A percentile compares a stretch with the other conserved stretches of the same genome.
Evolutionary conservation across 2,797 vertebrate species (phyloP).

Genomic region (Gadopsis marmoratus): DNA sequence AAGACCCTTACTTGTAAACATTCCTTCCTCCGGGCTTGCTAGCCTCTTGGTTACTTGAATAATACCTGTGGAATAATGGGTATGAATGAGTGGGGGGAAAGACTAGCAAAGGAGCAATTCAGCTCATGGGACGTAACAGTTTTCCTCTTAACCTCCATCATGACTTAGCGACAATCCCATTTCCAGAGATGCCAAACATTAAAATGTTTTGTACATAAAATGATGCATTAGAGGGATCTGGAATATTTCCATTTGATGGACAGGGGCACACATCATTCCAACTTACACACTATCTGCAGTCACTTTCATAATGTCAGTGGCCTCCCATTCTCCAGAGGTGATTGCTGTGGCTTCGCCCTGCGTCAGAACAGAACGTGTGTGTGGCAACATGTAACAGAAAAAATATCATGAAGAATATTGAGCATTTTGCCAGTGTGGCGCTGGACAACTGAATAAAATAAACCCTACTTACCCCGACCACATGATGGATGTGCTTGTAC

Average conservation of each 20-base stretch:
- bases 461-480: slow-evolving; percentile 77
- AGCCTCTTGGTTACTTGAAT: slow-evolving; percentile 89
- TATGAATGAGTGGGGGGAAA: not conserved
- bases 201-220: not conserved
- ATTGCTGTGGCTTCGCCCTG: slow-evolving; percentile 82
- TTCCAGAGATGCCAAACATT: not conserved
- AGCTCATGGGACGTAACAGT: not conserved
- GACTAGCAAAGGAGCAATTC: not conserved
- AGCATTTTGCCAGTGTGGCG: not conserved
- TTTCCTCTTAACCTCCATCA: not conserved
- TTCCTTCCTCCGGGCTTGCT: slow-evolving; percentile 91
- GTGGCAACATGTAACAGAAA: not conserved
- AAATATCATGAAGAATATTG: not conserved
- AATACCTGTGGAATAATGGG: slow-evolving; percentile 86
- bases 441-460: not conserved
- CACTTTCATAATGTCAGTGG: slow-evolving; percentile 89
- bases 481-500: slow-evolving; percentile 95
- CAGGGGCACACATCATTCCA: not conserved
- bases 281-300: slow-evolving; percentile 87
- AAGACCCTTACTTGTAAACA: slow-evolving; percentile 89
- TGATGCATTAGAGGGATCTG: not conserved
- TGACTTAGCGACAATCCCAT: not conserved
- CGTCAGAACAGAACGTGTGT: slow-evolving; percentile 22
- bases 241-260: not conserved
- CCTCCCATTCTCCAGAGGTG: slow-evolving; percentile 93